Evolutionary conservation across 2,113 vertebrate species (phyloP).

Genomic region (Cariama cristata): DNA sequence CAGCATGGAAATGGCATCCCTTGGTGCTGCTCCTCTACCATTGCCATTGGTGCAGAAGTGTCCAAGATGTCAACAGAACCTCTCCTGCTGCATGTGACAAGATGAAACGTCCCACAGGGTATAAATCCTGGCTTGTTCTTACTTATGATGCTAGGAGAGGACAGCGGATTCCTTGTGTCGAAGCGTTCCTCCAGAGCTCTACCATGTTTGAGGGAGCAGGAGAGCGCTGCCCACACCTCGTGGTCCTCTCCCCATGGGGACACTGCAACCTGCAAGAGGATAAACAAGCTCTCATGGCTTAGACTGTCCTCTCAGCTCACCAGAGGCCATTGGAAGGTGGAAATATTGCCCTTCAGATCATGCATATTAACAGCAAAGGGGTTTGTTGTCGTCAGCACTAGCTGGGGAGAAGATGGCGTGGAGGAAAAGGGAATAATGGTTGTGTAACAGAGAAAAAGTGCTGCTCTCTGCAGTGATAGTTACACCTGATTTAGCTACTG

Average conservation of each 20-base stretch:
- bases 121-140: not conserved
- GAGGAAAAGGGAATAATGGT: conserved; percentile 50
- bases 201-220: not conserved
- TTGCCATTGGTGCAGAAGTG: not conserved
- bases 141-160: not conserved
- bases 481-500: conserved; percentile 68
- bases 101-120: not conserved
- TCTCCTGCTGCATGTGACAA: not conserved
- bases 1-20: not conserved
- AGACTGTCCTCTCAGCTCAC: not conserved
- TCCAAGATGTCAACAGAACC: not conserved
- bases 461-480: conserved; percentile 37
- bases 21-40: not conserved
- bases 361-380: not conserved
- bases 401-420: not conserved
- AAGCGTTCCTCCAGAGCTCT: not conserved
- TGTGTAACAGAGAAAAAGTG: conserved; percentile 58
- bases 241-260: not conserved
- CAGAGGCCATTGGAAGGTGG: not conserved
- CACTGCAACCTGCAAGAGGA: not conserved
- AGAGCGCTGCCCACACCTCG: fast-evolving
- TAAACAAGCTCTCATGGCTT: not conserved
- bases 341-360: not conserved
- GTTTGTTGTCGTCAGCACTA: not conserved
- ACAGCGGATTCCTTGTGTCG: not conserved